phyloP scores from a whole-genome alignment of 1,140 invertebrate genomes.

The Pachypsylla venusta region DNA sequence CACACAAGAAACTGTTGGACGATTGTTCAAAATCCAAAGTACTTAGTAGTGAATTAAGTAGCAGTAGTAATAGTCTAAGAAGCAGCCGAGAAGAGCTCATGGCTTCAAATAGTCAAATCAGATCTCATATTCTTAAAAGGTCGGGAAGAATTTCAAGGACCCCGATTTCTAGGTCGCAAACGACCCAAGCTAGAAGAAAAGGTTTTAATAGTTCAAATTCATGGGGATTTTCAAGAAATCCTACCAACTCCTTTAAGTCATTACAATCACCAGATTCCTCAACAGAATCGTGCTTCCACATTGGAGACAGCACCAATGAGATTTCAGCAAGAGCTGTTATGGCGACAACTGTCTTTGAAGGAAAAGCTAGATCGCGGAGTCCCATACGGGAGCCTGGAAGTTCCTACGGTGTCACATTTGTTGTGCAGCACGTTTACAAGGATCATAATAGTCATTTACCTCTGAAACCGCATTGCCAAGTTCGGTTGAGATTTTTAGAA shows the following conservation, averaged over 20 bases:
- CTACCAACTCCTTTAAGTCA: background rate
- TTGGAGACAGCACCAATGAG: conserved; percentile 31
- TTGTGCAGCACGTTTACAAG: conserved; percentile 45
- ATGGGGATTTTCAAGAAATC: background rate
- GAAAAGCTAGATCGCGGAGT: conserved; percentile 44
- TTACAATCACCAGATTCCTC: background rate
- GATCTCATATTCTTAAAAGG: background rate
- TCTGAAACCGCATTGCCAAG: conserved; percentile 35
- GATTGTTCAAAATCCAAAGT: background rate
- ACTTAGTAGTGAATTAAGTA: background rate
- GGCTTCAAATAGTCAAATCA: background rate
- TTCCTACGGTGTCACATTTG: conserved; percentile 47
- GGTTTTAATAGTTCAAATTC: background rate
- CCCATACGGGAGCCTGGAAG: conserved; percentile 35
- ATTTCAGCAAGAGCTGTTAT: conserved; percentile 41
- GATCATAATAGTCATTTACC: conserved; percentile 34
- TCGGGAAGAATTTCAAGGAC: background rate
- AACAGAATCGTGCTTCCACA: conserved; percentile 21
- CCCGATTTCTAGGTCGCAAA: background rate
- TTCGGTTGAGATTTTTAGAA: conserved; percentile 36
- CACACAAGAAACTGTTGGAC: background rate
- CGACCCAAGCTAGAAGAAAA: background rate
- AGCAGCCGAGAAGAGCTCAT: background rate
- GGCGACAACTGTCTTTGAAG: conserved; percentile 46
- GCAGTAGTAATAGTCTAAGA: background rate